Conservation (phyloP, 2,888 invertebrate genomes). For the Chrysolina americana region DNA sequence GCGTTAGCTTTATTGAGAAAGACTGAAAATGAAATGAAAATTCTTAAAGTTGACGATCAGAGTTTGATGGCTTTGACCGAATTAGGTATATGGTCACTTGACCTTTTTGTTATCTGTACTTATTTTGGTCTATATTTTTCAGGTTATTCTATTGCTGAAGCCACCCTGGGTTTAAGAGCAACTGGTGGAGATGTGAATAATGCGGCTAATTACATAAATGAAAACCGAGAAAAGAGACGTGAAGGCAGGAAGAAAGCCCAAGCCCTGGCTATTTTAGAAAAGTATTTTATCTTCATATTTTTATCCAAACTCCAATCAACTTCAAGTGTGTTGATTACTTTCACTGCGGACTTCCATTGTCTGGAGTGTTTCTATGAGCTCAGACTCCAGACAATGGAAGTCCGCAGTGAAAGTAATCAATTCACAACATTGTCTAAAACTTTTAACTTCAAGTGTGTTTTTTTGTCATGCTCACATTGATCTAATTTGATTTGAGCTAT, state of each 20-base stretch:
- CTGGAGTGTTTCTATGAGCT: too few species aligned
- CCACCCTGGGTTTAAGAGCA: constrained; percentile 80
- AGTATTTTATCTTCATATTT: constrained; percentile 52
- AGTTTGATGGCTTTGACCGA: constrained; percentile 72
- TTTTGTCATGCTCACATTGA: too few species aligned
- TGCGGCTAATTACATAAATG: constrained; percentile 79
- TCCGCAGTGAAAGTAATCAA: too few species aligned
- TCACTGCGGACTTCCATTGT: too few species aligned
- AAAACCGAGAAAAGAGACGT: constrained; percentile 71
- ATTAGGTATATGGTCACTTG: constrained; percentile 70
- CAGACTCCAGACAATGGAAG: too few species aligned
- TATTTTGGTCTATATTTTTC: constrained; percentile 25
- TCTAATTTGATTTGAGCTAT: too few species aligned
- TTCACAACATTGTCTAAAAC: too few species aligned
- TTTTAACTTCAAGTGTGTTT: too few species aligned
- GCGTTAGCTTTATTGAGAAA: constrained; percentile 75
- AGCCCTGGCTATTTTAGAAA: constrained; percentile 70
- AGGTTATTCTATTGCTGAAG: constrained; percentile 79
- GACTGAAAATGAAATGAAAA: constrained; percentile 77
- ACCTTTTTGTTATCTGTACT: too few species aligned
- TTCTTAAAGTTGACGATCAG: constrained; percentile 75
- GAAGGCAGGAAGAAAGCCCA: constrained; percentile 71
- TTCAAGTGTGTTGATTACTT: too few species aligned
- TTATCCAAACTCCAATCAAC: not conserved
- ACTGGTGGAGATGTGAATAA: constrained; percentile 73